Evolutionary conservation across 2,888 invertebrate genomes (phyloP).

Genomic region (Torymus aiolomorphi): DNA sequence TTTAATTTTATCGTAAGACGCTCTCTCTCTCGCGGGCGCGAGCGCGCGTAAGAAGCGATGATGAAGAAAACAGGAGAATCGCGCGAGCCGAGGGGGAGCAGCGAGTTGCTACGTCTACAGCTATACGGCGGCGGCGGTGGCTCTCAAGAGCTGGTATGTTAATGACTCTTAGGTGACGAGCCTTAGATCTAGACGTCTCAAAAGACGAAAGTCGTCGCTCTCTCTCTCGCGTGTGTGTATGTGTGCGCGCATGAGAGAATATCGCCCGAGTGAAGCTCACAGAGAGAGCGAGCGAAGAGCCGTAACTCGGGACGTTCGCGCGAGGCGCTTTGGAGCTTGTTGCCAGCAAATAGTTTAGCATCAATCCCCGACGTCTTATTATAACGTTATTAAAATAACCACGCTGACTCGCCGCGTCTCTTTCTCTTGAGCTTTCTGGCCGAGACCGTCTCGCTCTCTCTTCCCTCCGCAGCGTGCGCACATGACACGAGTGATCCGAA

Average conservation of each 20-base stretch:
- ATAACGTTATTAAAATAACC: conserved; percentile 76
- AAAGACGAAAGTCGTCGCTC: conserved; percentile 55
- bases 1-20: conserved; percentile 48
- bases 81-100: background rate
- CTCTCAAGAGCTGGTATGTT: conserved; percentile 67
- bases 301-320: conserved; percentile 58
- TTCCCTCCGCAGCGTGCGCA: background rate
- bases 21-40: background rate
- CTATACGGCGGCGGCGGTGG: background rate
- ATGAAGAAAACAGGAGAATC: conserved; percentile 17
- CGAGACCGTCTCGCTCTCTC: background rate
- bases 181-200: conserved; percentile 72
- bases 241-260: conserved; percentile 39
- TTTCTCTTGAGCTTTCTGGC: background rate
- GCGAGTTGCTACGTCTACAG: background rate
- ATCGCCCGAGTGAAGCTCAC: conserved; percentile 46
- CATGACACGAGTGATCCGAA: conserved; percentile 46
- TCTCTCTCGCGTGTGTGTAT: conserved; percentile 4
- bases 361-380: conserved; percentile 76
- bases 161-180: conserved; percentile 74
- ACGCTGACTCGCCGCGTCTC: conserved; percentile 63
- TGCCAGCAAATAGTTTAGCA: conserved; percentile 75
- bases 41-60: conserved; percentile 9
- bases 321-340: conserved; percentile 67
- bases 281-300: conserved; percentile 18